Base-by-base conservation (phyloP, 2,797 vertebrate species). In the Arnoldichthys spilopterus region DNA sequence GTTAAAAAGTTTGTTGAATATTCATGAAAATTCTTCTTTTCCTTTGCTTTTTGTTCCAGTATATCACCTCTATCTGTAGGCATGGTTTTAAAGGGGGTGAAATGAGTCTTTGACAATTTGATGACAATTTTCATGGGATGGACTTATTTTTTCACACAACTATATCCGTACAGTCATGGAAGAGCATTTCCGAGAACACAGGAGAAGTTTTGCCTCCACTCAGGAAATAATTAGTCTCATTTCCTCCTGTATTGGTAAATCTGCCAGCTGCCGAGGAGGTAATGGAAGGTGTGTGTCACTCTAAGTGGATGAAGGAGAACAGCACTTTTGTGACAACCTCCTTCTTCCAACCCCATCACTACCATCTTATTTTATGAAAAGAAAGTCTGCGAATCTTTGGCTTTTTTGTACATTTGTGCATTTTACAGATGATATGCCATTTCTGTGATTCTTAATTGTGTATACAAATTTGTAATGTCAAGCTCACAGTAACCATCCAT, bases 161-260 rank as follows among this genome's bases (percentile, higher is more conserved):
- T 67, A 79, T 79, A 45, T 81, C 77, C 58, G 66, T 83, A 54
- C 63, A 24, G 78, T 84, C 67, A 56, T 71, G 82, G 43, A 85
- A 76, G 51, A 24, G 20, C 79, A 56, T 82, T 87, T 86, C 61
- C 74, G 78, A 67, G 84, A 32, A 43, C 83, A 37, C 79, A 78
- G 80, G 69, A 89, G 88, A 80, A 86, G 72, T 72, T 89, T 87
- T 71, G 74, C 85, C 90, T 83, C 86, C 78, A 90, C 88, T 90
- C 90, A 89, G 87, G 89, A 91, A 93, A 87, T 90, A 90, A 91
- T 90, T 88, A 87, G 80, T 84, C 82, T 90, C 76, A 87, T 89
- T 90, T 91, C 86, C 85, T 85, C 43, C 78, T 79, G 76, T 80
- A 81, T 63, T 88, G 86, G 81, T 87, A 66, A 70, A 22, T 56